Conservation (phyloP, 2,888 invertebrate species). For the Spisula solida region DNA sequence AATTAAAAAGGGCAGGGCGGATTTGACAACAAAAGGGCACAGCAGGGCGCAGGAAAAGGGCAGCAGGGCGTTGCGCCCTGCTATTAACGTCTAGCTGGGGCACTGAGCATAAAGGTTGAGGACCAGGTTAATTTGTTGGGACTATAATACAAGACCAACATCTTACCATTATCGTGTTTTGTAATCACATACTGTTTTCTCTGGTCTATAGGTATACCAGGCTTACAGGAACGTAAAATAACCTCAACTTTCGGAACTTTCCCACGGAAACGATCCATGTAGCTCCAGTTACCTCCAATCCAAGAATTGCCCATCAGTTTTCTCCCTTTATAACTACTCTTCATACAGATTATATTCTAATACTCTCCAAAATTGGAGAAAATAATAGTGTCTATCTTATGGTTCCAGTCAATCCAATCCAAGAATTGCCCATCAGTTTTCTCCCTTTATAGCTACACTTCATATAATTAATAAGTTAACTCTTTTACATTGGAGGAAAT, state of each 20-base stretch:
- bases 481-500: no score
- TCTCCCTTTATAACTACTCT: slow-evolving; percentile 12
- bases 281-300: slow-evolving; percentile 40
- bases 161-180: slow-evolving; percentile 41
- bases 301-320: slow-evolving; percentile 58
- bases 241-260: slow-evolving; percentile 54
- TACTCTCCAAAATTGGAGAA: no score
- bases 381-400: slow-evolving; percentile 24
- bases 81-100: no score
- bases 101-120: no score
- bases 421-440: slow-evolving; percentile 54
- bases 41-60: no score
- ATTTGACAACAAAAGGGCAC: no score
- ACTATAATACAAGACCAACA: not conserved
- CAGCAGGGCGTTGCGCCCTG: no score
- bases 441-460: slow-evolving; percentile 5
- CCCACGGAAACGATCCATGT: slow-evolving; percentile 54
- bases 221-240: slow-evolving; percentile 55
- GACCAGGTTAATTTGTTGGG: no score
- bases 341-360: not conserved
- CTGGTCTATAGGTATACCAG: slow-evolving; percentile 49
- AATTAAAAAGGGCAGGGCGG: no score
- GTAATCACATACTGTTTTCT: slow-evolving; percentile 61
- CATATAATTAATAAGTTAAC: not conserved
- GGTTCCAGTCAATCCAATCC: slow-evolving; percentile 40